Conservation (phyloP, 64 coral and sea anemone genomes). For the Orbicella faveolata region DNA sequence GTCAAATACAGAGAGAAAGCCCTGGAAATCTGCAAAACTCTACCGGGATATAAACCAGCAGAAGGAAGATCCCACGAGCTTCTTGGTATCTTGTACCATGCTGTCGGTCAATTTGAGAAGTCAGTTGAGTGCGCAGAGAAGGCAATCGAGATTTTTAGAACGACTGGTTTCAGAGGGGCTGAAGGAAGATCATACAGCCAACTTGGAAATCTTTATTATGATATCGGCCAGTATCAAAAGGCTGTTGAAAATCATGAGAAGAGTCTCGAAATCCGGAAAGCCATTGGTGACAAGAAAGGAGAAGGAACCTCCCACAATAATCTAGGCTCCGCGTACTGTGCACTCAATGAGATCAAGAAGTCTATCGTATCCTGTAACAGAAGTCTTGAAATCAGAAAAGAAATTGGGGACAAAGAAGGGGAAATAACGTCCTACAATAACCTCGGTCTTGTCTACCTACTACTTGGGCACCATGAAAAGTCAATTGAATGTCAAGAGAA, state of each 20-base stretch:
- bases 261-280: conserved; percentile 39
- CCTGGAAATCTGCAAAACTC: conserved; percentile 19
- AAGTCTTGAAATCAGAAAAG: conserved; percentile 22
- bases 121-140: conserved; percentile 14
- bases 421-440: conserved; percentile 30
- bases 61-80: conserved; percentile 12
- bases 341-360: background rate
- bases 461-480: conserved; percentile 1
- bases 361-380: conserved; percentile 15
- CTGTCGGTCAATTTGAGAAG: conserved; percentile 12
- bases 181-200: conserved; percentile 29
- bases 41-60: background rate
- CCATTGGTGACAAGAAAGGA: conserved; percentile 36
- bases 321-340: background rate
- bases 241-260: conserved; percentile 34
- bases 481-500: conserved; percentile 11
- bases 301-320: conserved; percentile 14
- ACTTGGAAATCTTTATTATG: conserved; percentile 26
- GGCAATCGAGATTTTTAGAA: background rate
- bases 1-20: conserved; percentile 15
- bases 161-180: background rate
- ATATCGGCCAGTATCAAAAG: conserved; percentile 13
- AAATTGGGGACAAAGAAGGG: conserved; percentile 24
- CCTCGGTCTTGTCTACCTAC: conserved; percentile 1
- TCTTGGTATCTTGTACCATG: conserved; percentile 12